Evolutionary conservation across 64 coral and sea anemone genomes (phyloP).

Genomic region (Pachyseris speciosa): DNA sequence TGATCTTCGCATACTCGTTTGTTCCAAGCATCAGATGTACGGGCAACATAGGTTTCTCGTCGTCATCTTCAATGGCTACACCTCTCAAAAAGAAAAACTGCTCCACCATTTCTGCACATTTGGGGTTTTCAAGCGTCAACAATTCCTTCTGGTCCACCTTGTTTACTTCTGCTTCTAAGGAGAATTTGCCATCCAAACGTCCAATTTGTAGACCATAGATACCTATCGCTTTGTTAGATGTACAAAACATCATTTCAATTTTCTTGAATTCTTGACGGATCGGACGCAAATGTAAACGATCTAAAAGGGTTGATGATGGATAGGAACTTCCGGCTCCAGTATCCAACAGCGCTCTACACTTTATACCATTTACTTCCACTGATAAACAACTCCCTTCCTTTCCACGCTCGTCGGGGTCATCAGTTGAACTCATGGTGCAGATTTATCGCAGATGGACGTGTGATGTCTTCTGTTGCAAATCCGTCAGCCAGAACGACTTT

Average conservation of each 20-base stretch:
- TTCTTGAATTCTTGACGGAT: constrained; percentile 21
- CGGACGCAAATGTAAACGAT: neutral
- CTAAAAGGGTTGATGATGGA: constrained; percentile 38
- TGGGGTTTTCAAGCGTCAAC: constrained; percentile 32
- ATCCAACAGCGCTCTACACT: constrained; percentile 29
- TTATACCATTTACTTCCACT: constrained; percentile 38
- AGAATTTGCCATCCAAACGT: constrained; percentile 47
- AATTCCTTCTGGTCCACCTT: constrained; percentile 47
- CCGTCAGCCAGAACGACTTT: constrained; percentile 45
- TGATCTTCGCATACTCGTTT: constrained; percentile 29
- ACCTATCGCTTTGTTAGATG: constrained; percentile 29
- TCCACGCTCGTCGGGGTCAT: constrained; percentile 13
- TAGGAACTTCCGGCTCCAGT: no score
- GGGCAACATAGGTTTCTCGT: constrained; percentile 1
- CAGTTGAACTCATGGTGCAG: neutral
- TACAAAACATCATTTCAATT: constrained; percentile 59
- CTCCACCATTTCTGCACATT: constrained; percentile 24
- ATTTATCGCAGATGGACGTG: constrained; percentile 49
- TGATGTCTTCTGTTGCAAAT: constrained; percentile 14
- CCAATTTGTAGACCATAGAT: neutral
- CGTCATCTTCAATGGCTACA: constrained; percentile 6
- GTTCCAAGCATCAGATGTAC: constrained; percentile 33
- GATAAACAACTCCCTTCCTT: constrained; percentile 35
- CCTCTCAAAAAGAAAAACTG: constrained; percentile 13
- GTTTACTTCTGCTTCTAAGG: constrained; percentile 20